Base-by-base conservation (phyloP, 2,113 vertebrate species). In the Cardinalis cardinalis region DNA sequence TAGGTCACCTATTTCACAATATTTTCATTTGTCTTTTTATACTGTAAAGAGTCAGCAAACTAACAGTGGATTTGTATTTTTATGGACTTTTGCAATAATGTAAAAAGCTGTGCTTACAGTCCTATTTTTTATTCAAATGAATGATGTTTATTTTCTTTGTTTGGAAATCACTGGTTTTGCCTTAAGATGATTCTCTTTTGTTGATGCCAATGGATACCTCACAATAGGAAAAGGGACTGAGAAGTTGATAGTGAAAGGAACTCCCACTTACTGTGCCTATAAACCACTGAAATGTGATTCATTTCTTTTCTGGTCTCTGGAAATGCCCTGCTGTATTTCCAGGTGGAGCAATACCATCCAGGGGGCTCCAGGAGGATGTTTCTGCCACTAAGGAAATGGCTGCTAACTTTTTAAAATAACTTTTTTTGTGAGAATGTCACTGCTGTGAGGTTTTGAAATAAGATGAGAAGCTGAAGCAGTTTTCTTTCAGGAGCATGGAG, bases 131-230 rank as follows among this genome's bases (percentile, higher is more conserved):
- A 91, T 78, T 73, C 48, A 83, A 93, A 92, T n/a, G 23, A 88
- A 86, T 90, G n/a, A 61, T 38, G 69, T 82, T 91, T 73, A 51
- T 40, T 84, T 83, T 93, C 61, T 58, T 88, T 66, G 56, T 43
- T 49, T 55, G 56, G 75, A 84, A 95, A 70, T 40, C 26, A n/a
- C 63, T 71, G 53, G 1, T 41, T 89, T 94, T 97, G 97, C 97
- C 97, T 98, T 97, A 97, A 95, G 60, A 32, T 79, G 14, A 19
- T 94, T 68, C 89, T 55, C 34, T 90, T 87, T 84, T 79, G 60
- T 93, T 90, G 85, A 91, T 87, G 46, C 75, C 87, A 69, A 94
- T 76, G 38, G 73, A 91, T 97, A 97, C 96, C 94, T 98, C 95
- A 92, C 40, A 14, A 53, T 10, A 65, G 73, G 78, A 72, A 69